These are phyloP conservation scores for Siniperca knerii DNA, from an alignment of 2,113 vertebrate genomes.

Conservation along the genomic window DNA sequence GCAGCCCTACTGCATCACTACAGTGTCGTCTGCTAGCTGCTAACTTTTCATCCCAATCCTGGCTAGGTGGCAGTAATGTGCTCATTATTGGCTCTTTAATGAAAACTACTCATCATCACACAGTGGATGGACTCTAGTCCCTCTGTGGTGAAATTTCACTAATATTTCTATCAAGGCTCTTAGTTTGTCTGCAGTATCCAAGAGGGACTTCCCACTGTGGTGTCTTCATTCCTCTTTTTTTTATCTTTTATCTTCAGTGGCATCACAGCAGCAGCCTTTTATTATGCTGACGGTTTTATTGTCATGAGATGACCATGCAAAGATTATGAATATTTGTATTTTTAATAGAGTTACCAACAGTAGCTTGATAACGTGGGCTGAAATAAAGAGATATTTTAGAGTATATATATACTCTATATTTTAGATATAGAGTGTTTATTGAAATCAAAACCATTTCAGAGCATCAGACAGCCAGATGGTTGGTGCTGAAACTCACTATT, in stretches of 20 bases:
- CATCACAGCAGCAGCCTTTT: neutral
- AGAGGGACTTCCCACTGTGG: neutral
- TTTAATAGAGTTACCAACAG: neutral
- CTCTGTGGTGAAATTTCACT: neutral
- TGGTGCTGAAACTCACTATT: neutral
- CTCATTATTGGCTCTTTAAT: slow-evolving; percentile 1
- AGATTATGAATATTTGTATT: neutral
- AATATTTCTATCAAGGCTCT: slow-evolving; percentile 13
- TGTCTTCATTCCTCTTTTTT: neutral
- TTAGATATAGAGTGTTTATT: neutral
- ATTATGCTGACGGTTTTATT: neutral
- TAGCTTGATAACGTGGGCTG: neutral
- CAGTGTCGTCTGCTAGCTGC: neutral
- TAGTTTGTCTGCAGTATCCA: neutral
- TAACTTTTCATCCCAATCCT: neutral
- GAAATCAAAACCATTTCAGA: slow-evolving; percentile 1
- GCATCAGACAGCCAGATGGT: slow-evolving; percentile 13
- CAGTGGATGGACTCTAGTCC: neutral
- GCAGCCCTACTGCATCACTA: neutral
- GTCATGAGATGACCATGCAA: neutral
- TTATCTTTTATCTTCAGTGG: neutral
- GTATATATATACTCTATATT: too few relatives aligned
- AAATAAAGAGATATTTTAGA: neutral
- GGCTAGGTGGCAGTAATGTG: slow-evolving; percentile 30
- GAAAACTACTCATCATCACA: slow-evolving; percentile 1